These are phyloP conservation scores for Tenodera sinensis DNA, from an alignment of 2,888 invertebrate species.

Conservation along the genomic window DNA sequence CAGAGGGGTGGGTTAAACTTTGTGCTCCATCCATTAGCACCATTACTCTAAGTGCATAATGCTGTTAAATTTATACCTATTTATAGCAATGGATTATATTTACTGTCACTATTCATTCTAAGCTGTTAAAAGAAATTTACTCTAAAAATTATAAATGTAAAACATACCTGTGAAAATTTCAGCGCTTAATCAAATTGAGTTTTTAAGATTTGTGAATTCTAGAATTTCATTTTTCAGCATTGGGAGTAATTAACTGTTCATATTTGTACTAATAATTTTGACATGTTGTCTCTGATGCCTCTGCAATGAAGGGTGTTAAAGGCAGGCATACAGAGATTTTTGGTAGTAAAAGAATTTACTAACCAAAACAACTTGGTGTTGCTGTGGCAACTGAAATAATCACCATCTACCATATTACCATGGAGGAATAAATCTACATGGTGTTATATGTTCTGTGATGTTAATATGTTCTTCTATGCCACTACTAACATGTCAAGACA, in stretches of 20 bases:
- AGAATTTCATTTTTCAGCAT: neutral
- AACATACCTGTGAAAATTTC: neutral
- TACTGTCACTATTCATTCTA: no score
- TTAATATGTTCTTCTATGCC: no score
- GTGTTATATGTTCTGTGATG: no score
- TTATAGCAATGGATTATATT: no score
- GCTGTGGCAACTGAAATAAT: neutral
- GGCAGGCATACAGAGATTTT: neutral
- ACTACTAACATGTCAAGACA: no score
- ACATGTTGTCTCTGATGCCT: neutral
- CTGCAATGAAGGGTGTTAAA: neutral
- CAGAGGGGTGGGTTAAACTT: no score
- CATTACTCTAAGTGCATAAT: no score
- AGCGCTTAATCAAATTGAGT: neutral
- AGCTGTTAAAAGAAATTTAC: neutral
- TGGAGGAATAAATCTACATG: no score
- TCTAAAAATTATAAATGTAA: neutral
- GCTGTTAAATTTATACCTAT: no score
- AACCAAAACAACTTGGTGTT: neutral
- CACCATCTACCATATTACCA: neutral
- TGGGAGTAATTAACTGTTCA: neutral
- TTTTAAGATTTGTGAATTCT: neutral
- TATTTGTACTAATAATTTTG: neutral
- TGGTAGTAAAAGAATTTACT: neutral
- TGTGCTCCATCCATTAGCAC: no score